Base-by-base conservation (phyloP, 2,113 vertebrate species). In the Forbesichthys papilliferus region DNA sequence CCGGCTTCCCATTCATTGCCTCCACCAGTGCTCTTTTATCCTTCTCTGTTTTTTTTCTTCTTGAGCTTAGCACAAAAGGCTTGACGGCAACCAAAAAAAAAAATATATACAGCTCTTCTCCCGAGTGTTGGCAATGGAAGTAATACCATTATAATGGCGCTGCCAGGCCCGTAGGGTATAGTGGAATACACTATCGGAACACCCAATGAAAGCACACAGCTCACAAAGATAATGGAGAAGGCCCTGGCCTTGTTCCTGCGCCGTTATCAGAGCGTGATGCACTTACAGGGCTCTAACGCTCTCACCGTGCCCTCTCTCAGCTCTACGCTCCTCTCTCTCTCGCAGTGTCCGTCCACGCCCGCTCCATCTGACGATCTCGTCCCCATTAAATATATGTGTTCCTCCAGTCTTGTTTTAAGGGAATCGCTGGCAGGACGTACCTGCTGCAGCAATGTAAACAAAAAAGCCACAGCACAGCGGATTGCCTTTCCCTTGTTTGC, bases 71-170 rank as follows among this genome's bases (percentile, higher is more conserved):
- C 64, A 84, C 77, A 87, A 83, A 84, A 80, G 77, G 64, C 66
- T 48, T 66, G 61, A 62, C 64, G 64, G 65, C 61, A 27, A 27
- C 48, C 16, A 16, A 77, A 62, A 68, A 64, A 63, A 55, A 63
- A 54, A 13, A 64, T 68, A 68, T 76, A 64, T 72, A 75, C 56
- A 48, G 11, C 54, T 69, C 68, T 72, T 89, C 82, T 88, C 78
- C 79, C 8, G 77, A 83, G 78, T 76, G 78, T 84, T 72, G 69
- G 80, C 86, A 84, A 84, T 88, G 87, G 83, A 90, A 88, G 88
- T 92, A 90, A 92, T 90, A 81, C 86, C 78, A 74, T 84, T 83
- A 90, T 88, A 90, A 88, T 88, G 81, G 78, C 42, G 71, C 84
- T 81, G 79, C 78, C 70, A 74, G 71, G 75, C 82, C 87, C 67